These are phyloP conservation scores for Dasypolia templi DNA, from an alignment of 2,888 invertebrate genomes.

Conservation along the genomic window DNA sequence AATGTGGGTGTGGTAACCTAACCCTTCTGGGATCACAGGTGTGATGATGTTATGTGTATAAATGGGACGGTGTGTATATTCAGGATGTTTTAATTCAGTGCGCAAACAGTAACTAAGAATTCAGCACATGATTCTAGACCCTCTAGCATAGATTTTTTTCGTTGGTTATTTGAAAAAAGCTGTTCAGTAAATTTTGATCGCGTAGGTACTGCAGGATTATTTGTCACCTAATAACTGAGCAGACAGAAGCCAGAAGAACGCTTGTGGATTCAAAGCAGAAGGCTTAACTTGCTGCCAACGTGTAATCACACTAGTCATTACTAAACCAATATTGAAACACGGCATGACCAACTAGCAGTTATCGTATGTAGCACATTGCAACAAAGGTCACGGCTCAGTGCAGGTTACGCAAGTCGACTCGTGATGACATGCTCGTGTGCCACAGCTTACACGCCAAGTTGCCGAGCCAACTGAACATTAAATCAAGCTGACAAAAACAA, in stretches of 20 bases:
- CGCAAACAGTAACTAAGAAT: too few species aligned
- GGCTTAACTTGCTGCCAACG: neutral
- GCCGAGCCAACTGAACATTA: conserved; percentile 22
- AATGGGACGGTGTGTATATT: neutral
- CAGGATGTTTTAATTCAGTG: too few species aligned
- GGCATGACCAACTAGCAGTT: conserved; percentile 64
- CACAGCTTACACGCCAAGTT: conserved; percentile 16
- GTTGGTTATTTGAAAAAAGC: too few species aligned
- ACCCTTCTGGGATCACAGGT: too few species aligned
- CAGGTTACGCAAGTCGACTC: conserved; percentile 72
- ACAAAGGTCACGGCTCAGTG: conserved; percentile 78
- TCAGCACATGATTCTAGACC: too few species aligned
- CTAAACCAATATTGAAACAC: conserved; percentile 52
- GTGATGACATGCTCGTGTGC: conserved; percentile 48
- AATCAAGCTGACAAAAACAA: conserved; percentile 52
- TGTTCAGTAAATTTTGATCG: too few species aligned
- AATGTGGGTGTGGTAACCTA: too few species aligned
- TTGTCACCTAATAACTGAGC: neutral
- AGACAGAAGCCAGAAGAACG: neutral
- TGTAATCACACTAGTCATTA: conserved; percentile 43
- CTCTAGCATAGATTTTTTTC: too few species aligned
- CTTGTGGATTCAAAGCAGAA: neutral
- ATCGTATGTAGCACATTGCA: conserved; percentile 65
- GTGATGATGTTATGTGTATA: too few species aligned
- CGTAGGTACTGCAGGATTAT: too few species aligned